phyloP scores from a whole-genome alignment of 2,113 vertebrate genomes.

The Cercocebus atys region DNA sequence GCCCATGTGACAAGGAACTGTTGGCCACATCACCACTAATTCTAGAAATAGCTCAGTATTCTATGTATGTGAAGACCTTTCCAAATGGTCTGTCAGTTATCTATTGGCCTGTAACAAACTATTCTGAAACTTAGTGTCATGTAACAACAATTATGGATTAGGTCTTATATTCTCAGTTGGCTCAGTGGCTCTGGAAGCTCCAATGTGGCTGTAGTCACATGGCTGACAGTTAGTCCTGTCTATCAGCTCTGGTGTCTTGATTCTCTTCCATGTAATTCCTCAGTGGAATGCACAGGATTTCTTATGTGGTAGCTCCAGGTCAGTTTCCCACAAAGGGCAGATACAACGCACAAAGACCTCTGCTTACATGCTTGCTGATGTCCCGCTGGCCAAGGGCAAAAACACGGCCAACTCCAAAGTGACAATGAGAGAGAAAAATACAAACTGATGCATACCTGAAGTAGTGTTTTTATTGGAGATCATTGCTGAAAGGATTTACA shows the following conservation, averaged over 20 bases:
- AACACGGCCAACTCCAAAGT: neutral
- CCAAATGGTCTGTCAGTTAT: neutral
- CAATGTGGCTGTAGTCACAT: neutral
- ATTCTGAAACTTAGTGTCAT: neutral
- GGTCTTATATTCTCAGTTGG: neutral
- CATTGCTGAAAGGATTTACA: neutral
- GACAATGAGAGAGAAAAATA: neutral
- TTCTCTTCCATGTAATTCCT: neutral
- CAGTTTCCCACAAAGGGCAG: neutral
- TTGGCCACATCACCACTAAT: neutral
- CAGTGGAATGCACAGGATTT: neutral
- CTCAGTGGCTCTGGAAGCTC: neutral
- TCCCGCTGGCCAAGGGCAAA: neutral
- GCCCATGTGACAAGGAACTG: neutral
- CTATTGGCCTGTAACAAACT: neutral
- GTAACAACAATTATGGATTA: neutral
- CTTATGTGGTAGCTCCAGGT: neutral
- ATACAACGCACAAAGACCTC: neutral
- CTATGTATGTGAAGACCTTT: neutral
- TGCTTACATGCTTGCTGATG: neutral
- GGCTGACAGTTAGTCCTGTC: neutral
- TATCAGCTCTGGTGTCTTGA: neutral
- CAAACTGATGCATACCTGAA: accelerated
- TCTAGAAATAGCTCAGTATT: neutral
- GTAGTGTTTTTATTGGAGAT: neutral